Conservation (phyloP, 2,797 vertebrate genomes). For the Helicolenus hilgendorfi region DNA sequence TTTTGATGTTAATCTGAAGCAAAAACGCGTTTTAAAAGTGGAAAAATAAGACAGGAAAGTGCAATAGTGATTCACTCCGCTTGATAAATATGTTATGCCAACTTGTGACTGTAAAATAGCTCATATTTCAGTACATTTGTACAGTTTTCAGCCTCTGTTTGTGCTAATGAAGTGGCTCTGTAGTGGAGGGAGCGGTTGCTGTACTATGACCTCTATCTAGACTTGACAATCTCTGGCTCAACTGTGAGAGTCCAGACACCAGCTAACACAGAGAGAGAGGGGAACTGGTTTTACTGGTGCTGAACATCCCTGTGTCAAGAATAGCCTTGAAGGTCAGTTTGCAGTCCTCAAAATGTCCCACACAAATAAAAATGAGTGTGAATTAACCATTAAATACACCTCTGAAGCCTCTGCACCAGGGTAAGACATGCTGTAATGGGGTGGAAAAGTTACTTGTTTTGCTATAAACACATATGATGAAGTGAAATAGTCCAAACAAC, state of each 20-base stretch:
- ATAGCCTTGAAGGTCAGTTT: background rate
- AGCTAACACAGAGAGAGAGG: conserved; percentile 20
- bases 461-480: background rate
- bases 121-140: rapidly evolving
- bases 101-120: background rate
- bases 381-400: background rate
- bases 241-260: conserved; percentile 63
- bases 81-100: background rate
- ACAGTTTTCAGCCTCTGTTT: background rate
- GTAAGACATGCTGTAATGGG: conserved; percentile 34
- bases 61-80: rapidly evolving
- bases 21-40: conserved; percentile 71
- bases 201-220: conserved; percentile 90
- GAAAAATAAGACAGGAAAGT: background rate
- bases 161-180: conserved; percentile 37
- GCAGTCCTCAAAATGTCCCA: background rate
- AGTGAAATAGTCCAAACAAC: background rate
- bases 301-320: conserved; percentile 2
- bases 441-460: background rate
- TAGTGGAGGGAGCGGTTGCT: conserved; percentile 79
- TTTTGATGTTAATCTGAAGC: conserved; percentile 67
- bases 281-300: conserved; percentile 63
- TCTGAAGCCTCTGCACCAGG: conserved; percentile 16
- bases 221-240: conserved; percentile 79
- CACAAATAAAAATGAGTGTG: background rate